Percentiles rank a stretch among this genome's conserved stretches.
These are phyloP conservation scores for Lepidurus arcticus DNA, from an alignment of 1,140 invertebrate species.

Conservation along the genomic window DNA sequence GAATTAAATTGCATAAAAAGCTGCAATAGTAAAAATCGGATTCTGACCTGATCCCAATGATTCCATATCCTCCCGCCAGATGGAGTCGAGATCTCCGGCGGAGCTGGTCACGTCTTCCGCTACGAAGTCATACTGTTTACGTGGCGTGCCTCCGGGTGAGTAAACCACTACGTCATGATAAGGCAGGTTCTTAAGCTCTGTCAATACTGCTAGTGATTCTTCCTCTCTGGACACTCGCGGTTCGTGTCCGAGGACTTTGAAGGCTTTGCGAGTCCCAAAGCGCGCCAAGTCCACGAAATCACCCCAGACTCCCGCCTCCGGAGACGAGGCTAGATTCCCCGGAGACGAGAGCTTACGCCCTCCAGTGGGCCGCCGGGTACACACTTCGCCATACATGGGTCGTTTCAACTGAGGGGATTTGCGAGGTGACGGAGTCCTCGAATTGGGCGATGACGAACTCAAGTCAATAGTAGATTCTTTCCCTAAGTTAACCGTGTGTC, in stretches of 20 bases:
- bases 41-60: not conserved
- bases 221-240: not conserved
- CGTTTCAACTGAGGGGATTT: not conserved
- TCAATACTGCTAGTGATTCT: not conserved
- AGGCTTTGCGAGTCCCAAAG: not conserved
- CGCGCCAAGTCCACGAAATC: not conserved
- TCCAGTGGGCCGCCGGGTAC: not conserved
- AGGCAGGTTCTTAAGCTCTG: not conserved
- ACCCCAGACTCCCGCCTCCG: not conserved
- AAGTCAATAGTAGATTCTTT: not conserved
- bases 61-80: not conserved
- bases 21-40: not conserved
- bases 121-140: not conserved
- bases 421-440: not conserved
- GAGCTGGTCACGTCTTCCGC: not conserved
- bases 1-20: no score
- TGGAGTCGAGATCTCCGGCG: not conserved
- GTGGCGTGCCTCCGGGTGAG: not conserved
- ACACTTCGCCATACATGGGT: not conserved
- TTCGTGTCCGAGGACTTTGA: not conserved
- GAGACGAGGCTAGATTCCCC: not conserved
- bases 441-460: not conserved
- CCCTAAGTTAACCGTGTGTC: not conserved
- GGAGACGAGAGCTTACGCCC: not conserved
- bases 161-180: not conserved